Percentiles rank a stretch among this genome's conserved stretches.
These are phyloP conservation scores for Arctia plantaginis DNA, from an alignment of 2,888 invertebrate species.

Conservation along the genomic window DNA sequence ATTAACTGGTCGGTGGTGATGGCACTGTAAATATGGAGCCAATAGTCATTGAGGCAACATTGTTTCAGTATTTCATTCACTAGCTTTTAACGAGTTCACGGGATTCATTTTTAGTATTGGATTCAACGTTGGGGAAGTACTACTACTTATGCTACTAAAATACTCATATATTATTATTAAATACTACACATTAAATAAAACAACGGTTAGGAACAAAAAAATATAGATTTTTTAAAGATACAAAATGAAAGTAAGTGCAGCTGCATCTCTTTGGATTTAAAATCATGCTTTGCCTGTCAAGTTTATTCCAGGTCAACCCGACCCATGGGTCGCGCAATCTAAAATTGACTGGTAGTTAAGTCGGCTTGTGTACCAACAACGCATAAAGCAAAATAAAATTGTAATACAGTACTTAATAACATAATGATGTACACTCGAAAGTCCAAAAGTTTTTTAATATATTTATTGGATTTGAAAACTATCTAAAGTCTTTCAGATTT, in stretches of 20 bases:
- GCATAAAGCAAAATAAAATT: too few species aligned
- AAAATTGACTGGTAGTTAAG: not conserved
- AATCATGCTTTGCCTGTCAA: not conserved
- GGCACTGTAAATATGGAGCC: conserved; percentile 70
- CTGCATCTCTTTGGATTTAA: too few species aligned
- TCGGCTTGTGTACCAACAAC: not conserved
- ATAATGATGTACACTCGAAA: not conserved
- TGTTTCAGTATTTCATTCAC: conserved; percentile 56
- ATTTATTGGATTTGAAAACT: too few species aligned
- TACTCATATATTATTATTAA: not conserved
- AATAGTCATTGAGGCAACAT: conserved; percentile 59
- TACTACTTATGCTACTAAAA: not conserved
- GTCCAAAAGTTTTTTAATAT: too few species aligned
- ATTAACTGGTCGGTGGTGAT: conserved; percentile 72
- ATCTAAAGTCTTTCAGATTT: too few species aligned
- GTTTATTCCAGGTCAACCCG: too few species aligned
- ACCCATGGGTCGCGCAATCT: not conserved
- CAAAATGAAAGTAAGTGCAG: not conserved
- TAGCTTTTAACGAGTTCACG: conserved; percentile 46
- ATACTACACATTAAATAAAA: not conserved
- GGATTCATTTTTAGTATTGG: conserved; percentile 30
- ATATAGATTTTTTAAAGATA: not conserved
- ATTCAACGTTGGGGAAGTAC: conserved; percentile 4
- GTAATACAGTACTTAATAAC: not conserved
- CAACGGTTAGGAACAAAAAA: not conserved